Evolutionary conservation across 2,888 invertebrate genomes (phyloP).

Genomic region (Stenodera caucasica): DNA sequence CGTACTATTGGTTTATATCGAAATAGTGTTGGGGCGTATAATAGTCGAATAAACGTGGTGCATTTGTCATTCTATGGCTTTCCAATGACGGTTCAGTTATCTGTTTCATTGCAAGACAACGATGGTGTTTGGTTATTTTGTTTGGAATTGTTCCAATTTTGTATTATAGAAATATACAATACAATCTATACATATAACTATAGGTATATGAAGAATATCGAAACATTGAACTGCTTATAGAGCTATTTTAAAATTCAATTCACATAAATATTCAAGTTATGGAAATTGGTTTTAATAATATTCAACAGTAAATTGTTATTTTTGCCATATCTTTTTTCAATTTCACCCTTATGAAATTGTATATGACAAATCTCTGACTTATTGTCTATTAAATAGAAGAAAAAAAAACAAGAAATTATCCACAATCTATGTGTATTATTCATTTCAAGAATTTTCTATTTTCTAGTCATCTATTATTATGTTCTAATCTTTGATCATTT

Average conservation of each 20-base stretch:
- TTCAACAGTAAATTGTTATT: slow-evolving; percentile 30
- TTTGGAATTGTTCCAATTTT: slow-evolving; percentile 47
- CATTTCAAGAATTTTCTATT: neutral
- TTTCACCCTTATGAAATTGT: neutral
- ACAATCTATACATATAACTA: no score
- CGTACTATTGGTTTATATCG: slow-evolving; percentile 13
- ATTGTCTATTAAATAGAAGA: no score
- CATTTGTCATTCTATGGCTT: slow-evolving; percentile 48
- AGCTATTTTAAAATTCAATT: slow-evolving; percentile 39
- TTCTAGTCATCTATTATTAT: neutral
- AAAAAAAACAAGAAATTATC: no score
- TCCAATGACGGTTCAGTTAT: slow-evolving; percentile 44
- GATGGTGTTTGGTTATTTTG: slow-evolving; percentile 34
- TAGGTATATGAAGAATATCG: no score
- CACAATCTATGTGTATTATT: neutral
- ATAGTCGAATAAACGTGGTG: slow-evolving; percentile 45
- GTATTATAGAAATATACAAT: slow-evolving; percentile 17
- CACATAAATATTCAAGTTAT: slow-evolving; percentile 40
- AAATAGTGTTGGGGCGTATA: slow-evolving; percentile 29
- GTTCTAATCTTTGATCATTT: slow-evolving; percentile 1
- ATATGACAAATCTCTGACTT: neutral
- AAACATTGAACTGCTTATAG: slow-evolving; percentile 38
- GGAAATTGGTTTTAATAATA: slow-evolving; percentile 40
- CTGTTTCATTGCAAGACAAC: slow-evolving; percentile 39
- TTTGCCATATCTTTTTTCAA: neutral